These are phyloP conservation scores for Chaetodon trifasciatus DNA, from an alignment of 2,797 vertebrate species.

Conservation along the genomic window DNA sequence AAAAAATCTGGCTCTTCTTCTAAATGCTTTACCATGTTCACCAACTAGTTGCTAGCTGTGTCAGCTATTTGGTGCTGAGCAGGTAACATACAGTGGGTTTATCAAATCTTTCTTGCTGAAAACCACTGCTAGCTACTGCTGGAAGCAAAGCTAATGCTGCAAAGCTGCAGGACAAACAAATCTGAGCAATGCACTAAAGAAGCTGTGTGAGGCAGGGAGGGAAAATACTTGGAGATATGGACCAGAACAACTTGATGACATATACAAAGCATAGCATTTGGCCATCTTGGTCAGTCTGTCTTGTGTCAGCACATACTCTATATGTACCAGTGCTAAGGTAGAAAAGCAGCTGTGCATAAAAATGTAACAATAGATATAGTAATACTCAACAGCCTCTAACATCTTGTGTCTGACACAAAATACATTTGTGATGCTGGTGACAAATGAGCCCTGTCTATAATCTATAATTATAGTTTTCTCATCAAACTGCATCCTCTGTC, in stretches of 20 bases:
- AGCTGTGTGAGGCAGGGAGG: neutral
- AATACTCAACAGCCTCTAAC: slow-evolving; percentile 10
- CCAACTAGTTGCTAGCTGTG: neutral
- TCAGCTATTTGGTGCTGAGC: neutral
- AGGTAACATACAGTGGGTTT: neutral
- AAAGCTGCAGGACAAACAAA: neutral
- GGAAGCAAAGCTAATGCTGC: neutral
- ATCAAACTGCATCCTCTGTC: slow-evolving; percentile 43
- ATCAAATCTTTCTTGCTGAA: neutral
- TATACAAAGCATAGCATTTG: neutral
- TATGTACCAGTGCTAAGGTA: neutral
- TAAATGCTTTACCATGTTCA: neutral
- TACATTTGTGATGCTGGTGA: slow-evolving; percentile 20
- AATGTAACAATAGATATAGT: neutral
- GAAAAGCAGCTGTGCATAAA: slow-evolving; percentile 12
- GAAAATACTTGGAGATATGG: no score
- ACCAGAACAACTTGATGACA: neutral
- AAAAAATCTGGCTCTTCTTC: neutral
- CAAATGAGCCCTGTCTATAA: slow-evolving; percentile 30
- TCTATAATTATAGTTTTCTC: slow-evolving; percentile 45
- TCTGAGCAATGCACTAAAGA: neutral
- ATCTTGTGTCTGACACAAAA: slow-evolving; percentile 22
- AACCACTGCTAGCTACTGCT: neutral
- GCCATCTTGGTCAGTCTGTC: neutral
- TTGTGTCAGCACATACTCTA: neutral